phyloP scores from a whole-genome alignment of 2,797 vertebrate genomes.

The Apogon hyalosoma region DNA sequence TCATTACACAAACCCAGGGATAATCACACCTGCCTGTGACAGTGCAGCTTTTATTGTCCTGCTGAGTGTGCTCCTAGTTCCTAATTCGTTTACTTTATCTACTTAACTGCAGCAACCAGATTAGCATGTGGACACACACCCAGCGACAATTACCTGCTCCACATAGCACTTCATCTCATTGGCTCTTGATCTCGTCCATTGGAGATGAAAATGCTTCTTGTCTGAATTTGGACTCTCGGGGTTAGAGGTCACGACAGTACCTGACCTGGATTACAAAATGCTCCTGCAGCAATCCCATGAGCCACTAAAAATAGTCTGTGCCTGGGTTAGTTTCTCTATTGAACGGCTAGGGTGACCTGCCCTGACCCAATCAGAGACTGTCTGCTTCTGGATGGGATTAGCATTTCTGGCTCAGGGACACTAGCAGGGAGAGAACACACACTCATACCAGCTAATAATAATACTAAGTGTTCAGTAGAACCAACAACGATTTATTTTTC shows the following conservation, averaged over 20 bases:
- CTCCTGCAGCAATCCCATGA: constrained; percentile 67
- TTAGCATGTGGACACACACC: constrained; percentile 13
- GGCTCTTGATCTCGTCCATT: constrained; percentile 20
- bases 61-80: constrained; percentile 48
- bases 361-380: constrained; percentile 48
- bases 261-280: constrained; percentile 70
- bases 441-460: neutral
- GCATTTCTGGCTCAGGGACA: constrained; percentile 22
- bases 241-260: constrained; percentile 59
- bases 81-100: constrained; percentile 51
- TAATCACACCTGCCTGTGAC: constrained; percentile 43
- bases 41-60: constrained; percentile 24
- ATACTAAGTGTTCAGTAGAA: neutral
- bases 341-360: constrained; percentile 45
- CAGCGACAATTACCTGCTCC: constrained; percentile 44
- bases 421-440: neutral
- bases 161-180: constrained; percentile 38
- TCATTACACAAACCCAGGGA: constrained; percentile 34
- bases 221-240: constrained; percentile 23
- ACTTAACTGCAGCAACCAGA: constrained; percentile 42
- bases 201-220: neutral
- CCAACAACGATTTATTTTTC: neutral
- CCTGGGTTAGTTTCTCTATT: constrained; percentile 52
- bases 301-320: constrained; percentile 70
- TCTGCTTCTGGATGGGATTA: constrained; percentile 45